Base-by-base conservation (phyloP, 2,888 invertebrate genomes). In the Apoderus coryli region DNA sequence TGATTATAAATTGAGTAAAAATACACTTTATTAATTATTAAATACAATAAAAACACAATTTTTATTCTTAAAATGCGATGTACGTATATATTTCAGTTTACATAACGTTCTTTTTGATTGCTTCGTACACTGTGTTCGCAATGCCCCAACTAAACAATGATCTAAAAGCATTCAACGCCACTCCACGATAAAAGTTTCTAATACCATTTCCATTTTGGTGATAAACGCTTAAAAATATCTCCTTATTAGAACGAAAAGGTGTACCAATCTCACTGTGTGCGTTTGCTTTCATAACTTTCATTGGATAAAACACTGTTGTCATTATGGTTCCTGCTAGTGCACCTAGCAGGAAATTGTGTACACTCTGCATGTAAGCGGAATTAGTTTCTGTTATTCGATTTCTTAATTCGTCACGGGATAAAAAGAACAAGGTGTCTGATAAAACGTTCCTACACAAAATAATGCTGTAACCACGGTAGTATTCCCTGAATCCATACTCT, bases 101-200 rank as follows among this genome's bases (percentile, higher is more conserved):
- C n/a, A n/a, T n/a, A n/a, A n/a, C n/a, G n/a, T n/a, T n/a, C n/a
- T n/a, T 19, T 19, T 37, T 39, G 14, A 39, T 25, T n/a, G 32
- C 31, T 27, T 39, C 39, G 22, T 37, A 39, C 5, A 33, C 31
- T 3, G 32, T 29, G 33, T 39, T 37, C 9, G 44, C 42, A 22
- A 44, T 33, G 10, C 44, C 42, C 42, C 44, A 44, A 15, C 37
- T 33, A 29, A 44, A 28, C 12, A 42, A 16, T 1, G 41, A 32
- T 25, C 38, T 34, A 10, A 11, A 10, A 22, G 31, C 31, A 28
- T 41, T 41, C 9, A 35, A 11, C 11, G 29, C 10, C 3, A 38
- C 29, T 11, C 44, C 43, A 16, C 34, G 31, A 31, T 42, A 44
- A 29, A 44, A 44, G 27, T 41, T 44, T 12, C 4, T 28, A 7